Evolutionary conservation across 64 coral and sea anemone species (phyloP).

Genomic region (Porites australiensis): DNA sequence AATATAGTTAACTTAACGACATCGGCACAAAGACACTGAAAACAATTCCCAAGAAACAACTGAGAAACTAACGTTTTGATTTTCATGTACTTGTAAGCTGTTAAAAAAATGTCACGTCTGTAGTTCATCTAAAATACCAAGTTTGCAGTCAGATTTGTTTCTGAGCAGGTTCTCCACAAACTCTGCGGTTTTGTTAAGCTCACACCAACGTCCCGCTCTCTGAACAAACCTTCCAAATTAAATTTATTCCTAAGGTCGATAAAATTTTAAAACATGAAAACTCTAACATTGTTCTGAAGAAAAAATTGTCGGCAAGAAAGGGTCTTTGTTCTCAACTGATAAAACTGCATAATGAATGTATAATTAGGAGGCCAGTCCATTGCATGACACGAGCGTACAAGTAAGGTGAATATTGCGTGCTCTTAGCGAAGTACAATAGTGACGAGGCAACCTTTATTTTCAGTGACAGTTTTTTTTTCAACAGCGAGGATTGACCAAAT

Average conservation of each 20-base stretch:
- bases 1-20: too few species aligned
- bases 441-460: background rate
- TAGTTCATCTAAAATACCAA: too few species aligned
- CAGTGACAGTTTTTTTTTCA: background rate
- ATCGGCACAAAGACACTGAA: too few species aligned
- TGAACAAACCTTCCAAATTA: background rate
- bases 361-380: constrained; percentile 19
- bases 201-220: too few species aligned
- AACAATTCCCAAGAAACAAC: too few species aligned
- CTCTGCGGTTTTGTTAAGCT: too few species aligned
- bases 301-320: background rate
- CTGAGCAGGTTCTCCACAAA: too few species aligned
- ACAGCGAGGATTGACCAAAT: background rate
- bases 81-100: too few species aligned
- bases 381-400: constrained; percentile 36
- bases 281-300: background rate
- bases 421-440: constrained; percentile 12
- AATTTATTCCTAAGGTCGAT: background rate
- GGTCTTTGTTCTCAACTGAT: constrained; percentile 15
- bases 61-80: too few species aligned
- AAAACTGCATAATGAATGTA: constrained; percentile 33
- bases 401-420: constrained; percentile 16
- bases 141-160: too few species aligned
- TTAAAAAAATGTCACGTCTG: too few species aligned
- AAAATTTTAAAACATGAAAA: background rate